These are phyloP conservation scores for Nycticorax nycticorax DNA, from an alignment of 2,113 vertebrate genomes.

Conservation along the genomic window DNA sequence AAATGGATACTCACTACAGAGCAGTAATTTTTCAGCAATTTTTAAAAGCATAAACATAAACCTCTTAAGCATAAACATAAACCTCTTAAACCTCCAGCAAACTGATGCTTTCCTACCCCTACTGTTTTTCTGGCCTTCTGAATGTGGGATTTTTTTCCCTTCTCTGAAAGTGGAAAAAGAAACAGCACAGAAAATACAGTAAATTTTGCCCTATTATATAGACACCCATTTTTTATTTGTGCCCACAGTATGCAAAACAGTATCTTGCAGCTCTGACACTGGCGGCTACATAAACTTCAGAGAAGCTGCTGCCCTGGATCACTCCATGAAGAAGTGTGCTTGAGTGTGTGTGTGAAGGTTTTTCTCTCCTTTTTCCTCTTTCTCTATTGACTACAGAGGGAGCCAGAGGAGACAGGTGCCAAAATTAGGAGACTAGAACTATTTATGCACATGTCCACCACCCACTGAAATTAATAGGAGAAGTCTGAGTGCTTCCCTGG, in stretches of 20 bases:
- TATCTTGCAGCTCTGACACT: neutral
- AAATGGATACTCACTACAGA: neutral
- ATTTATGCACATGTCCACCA: neutral
- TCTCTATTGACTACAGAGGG: neutral
- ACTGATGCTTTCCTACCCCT: neutral
- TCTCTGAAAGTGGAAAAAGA: neutral
- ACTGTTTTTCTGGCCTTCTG: neutral
- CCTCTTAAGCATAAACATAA: too few species aligned
- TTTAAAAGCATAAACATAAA: neutral
- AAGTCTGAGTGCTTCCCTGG: neutral
- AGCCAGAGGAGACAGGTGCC: neutral
- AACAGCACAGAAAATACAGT: neutral
- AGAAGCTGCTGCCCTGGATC: neutral
- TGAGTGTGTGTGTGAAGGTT: rapidly evolving
- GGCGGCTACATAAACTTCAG: neutral
- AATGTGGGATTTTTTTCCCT: neutral
- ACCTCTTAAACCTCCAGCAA: neutral
- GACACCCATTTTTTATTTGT: neutral
- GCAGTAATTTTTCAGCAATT: neutral
- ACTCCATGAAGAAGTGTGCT: neutral
- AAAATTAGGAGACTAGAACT: neutral
- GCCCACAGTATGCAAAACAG: neutral
- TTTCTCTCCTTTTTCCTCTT: neutral
- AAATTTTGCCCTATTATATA: neutral
- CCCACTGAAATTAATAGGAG: neutral